Evolutionary conservation across 2,113 vertebrate genomes (phyloP).

Genomic region (Chaetodon trifascialis): DNA sequence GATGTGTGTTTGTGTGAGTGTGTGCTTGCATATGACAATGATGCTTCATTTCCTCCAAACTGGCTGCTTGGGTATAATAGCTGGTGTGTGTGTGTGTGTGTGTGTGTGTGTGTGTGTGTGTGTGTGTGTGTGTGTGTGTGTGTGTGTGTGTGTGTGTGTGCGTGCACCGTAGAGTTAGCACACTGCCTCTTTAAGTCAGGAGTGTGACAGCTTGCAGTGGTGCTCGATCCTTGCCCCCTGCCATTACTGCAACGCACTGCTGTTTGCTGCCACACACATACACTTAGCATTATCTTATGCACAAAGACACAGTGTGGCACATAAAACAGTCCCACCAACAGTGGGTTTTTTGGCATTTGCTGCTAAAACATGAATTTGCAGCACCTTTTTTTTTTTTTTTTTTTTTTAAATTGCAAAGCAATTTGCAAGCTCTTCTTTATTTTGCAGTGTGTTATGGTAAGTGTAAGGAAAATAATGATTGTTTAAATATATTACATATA

Average conservation of each 20-base stretch:
- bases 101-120: conserved; percentile 36
- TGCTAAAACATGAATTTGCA: conserved; percentile 3
- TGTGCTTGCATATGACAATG: conserved; percentile 63
- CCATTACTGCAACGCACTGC: conserved; percentile 66
- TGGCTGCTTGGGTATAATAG: conserved; percentile 67
- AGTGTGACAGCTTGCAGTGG: conserved; percentile 82
- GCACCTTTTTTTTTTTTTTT: neutral
- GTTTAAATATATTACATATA: neutral
- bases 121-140: conserved; percentile 36
- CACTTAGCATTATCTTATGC: conserved; percentile 39
- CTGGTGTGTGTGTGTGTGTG: conserved; percentile 47
- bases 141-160: conserved; percentile 39
- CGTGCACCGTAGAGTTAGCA: conserved; percentile 49
- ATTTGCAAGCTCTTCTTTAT: neutral
- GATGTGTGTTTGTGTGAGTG: conserved; percentile 36
- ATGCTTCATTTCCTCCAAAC: conserved; percentile 73
- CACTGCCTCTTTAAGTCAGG: conserved; percentile 77
- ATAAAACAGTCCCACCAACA: conserved; percentile 19
- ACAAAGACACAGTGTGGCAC: conserved; percentile 41
- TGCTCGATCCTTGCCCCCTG: conserved; percentile 71
- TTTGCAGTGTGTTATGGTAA: neutral
- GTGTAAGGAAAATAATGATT: neutral
- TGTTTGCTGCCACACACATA: conserved; percentile 63
- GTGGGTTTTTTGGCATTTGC: neutral
- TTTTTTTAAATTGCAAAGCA: neutral